These are phyloP conservation scores for Sarcophilus harrisii DNA, from an alignment of 2,797 vertebrate genomes.

Conservation along the genomic window DNA sequence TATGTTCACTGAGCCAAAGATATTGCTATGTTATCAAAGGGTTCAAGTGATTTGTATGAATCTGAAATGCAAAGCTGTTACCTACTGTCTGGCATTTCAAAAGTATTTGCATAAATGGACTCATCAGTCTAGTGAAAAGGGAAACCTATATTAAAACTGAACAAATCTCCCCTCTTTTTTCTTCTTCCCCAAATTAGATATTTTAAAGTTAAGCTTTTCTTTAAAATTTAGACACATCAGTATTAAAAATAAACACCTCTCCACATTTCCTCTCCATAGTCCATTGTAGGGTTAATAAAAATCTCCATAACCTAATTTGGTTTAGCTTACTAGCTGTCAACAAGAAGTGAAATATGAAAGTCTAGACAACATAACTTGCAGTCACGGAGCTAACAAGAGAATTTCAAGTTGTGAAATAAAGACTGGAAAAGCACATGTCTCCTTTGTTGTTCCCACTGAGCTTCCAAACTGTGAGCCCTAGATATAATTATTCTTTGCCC, in stretches of 20 bases:
- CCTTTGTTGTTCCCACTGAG: conserved; percentile 54
- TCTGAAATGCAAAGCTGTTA: conserved; percentile 65
- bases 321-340: conserved; percentile 57
- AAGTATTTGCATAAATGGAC: conserved; percentile 67
- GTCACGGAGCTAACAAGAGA: conserved; percentile 38
- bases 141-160: conserved; percentile 58
- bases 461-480: conserved; percentile 54
- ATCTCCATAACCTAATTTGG: conserved; percentile 31
- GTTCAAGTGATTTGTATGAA: conserved; percentile 70
- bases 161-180: conserved; percentile 42
- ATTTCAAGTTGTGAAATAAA: conserved; percentile 63
- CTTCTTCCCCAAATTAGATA: conserved; percentile 61
- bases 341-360: conserved; percentile 47
- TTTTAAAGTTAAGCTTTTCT: conserved; percentile 51
- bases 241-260: conserved; percentile 63
- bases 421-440: conserved; percentile 45
- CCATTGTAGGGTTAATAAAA: conserved; percentile 66
- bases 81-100: conserved; percentile 64
- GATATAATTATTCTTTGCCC: conserved; percentile 46
- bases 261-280: conserved; percentile 57
- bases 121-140: conserved; percentile 66
- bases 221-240: conserved; percentile 60
- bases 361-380: not conserved
- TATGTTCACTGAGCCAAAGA: conserved; percentile 73
- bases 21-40: conserved; percentile 69